A percentile compares a stretch with the other conserved stretches of the same genome.
Evolutionary conservation across 2,888 invertebrate species (phyloP).

Genomic region (Drosophila longiperda): DNA sequence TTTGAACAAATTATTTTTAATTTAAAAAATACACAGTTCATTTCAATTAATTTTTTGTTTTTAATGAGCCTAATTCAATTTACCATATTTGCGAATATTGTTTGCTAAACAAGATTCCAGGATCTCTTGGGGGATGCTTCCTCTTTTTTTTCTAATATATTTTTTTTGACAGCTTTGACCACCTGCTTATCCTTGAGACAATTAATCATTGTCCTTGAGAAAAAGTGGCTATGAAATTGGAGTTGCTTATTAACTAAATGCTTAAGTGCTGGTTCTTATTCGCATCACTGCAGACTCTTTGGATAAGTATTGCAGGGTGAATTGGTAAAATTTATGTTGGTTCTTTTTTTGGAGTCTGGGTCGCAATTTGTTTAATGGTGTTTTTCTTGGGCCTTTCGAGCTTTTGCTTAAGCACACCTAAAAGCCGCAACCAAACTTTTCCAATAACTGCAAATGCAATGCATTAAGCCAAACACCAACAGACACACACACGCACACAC

Average conservation of each 20-base stretch:
- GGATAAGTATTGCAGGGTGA: not conserved
- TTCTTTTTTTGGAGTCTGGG: constrained; percentile 25
- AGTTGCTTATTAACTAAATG: constrained; percentile 38
- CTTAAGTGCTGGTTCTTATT: not conserved
- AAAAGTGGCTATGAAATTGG: not conserved
- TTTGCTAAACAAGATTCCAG: not conserved
- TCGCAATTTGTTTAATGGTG: constrained; percentile 63
- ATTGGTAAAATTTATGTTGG: not conserved
- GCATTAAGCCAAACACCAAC: constrained; percentile 61
- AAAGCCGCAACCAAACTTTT: constrained; percentile 64
- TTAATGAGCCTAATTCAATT: not conserved
- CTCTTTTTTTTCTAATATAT: not conserved
- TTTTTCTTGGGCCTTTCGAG: constrained; percentile 43
- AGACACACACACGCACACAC: constrained; percentile 9
- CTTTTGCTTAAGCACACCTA: constrained; percentile 16
- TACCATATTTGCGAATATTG: not conserved
- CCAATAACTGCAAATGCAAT: constrained; percentile 76
- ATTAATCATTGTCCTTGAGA: constrained; percentile 47
- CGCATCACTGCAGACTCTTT: constrained; percentile 1
- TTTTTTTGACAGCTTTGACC: not conserved
- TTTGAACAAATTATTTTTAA: not conserved
- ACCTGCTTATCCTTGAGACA: constrained; percentile 11
- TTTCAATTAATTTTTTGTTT: not conserved
- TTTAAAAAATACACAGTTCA: not conserved
- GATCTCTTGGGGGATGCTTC: not conserved